Evolutionary conservation across 2,797 vertebrate genomes (phyloP).

Genomic region (Rhinella marina): DNA sequence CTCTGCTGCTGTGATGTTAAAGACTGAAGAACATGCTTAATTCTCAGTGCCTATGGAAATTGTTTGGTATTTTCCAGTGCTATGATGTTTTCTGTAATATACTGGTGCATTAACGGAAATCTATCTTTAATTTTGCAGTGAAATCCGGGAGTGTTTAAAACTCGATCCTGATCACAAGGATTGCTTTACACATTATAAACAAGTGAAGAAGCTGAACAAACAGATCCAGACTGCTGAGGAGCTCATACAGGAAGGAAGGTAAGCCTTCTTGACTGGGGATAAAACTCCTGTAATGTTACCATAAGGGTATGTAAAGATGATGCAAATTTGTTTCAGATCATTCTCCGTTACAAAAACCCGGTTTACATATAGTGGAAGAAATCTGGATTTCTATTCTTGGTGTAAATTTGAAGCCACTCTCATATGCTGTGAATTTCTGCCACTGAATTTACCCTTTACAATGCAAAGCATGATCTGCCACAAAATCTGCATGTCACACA

Average conservation of each 20-base stretch:
- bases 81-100: neutral
- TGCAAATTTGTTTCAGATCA: neutral
- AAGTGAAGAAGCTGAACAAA: slow-evolving; percentile 97
- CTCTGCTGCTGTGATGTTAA: neutral
- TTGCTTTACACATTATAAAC: slow-evolving; percentile 96
- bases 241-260: slow-evolving; percentile 90
- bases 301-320: neutral
- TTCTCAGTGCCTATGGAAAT: neutral
- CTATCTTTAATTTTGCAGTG: slow-evolving; percentile 71
- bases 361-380: neutral
- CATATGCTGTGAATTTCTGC: neutral
- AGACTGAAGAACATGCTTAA: neutral
- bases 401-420: neutral
- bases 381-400: neutral
- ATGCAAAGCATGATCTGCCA: neutral
- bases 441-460: neutral
- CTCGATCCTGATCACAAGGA: slow-evolving; percentile 96
- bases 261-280: slow-evolving; percentile 48
- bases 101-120: neutral
- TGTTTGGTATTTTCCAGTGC: neutral
- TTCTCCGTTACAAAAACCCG: neutral
- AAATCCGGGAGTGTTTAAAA: slow-evolving; percentile 96
- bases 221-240: slow-evolving; percentile 91
- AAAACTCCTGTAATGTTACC: neutral
- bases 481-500: neutral